Conservation (phyloP, 2,113 vertebrate genomes). For the Ramphastos sulfuratus region DNA sequence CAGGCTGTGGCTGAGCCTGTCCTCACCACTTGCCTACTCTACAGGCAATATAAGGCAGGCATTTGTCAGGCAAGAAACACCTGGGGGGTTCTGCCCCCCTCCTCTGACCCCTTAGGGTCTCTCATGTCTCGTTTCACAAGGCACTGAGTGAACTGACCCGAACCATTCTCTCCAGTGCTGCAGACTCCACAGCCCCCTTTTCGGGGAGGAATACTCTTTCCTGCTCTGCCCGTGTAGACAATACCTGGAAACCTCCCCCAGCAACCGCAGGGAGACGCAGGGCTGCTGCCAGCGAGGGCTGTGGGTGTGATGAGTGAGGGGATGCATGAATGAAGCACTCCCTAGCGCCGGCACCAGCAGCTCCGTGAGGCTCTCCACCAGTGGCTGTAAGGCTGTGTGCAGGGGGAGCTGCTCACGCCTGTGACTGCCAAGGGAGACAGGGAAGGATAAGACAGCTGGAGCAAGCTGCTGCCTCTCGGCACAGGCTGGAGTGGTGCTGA, state of each 20-base stretch:
- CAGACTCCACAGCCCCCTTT: background rate
- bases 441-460: background rate
- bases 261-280: background rate
- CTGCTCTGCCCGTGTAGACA: background rate
- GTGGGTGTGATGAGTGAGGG: background rate
- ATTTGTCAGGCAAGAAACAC: background rate
- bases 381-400: background rate
- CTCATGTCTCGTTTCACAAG: background rate
- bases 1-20: background rate
- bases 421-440: background rate
- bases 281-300: background rate
- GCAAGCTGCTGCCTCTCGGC: background rate
- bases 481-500: background rate
- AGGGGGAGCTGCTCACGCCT: background rate
- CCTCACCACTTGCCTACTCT: background rate
- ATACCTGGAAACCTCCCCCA: conserved; percentile 2
- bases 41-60: background rate
- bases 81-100: background rate
- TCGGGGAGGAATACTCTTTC: background rate
- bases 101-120: background rate
- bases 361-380: background rate
- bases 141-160: background rate
- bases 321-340: conserved; percentile 27
- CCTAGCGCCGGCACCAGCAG: background rate
- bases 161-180: background rate